Evolutionary conservation across 2,113 vertebrate genomes (phyloP), one percentile per base, ranked within the genome.

Genomic region (Calyptomena viridis): DNA sequence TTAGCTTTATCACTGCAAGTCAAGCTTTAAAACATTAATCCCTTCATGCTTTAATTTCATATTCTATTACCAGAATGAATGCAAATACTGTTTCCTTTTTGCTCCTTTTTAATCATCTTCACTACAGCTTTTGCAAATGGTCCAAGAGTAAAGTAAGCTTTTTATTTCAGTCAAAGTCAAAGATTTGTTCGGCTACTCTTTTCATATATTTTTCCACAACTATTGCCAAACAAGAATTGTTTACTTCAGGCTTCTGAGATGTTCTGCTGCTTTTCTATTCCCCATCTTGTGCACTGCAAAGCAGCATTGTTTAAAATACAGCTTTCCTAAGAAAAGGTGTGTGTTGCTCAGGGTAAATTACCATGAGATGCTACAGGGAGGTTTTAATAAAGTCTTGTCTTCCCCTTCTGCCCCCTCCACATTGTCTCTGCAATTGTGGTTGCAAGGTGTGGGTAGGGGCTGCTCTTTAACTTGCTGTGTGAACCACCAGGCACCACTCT

Each of bases 1-100:
- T 98, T 95, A 89, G 97, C 97, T 98, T 98, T 98, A 98, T 98
- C 98, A 97, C 97, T 94, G 96, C 93, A 97, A 98, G 98, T 98
- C 98, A 98, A 98, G 98, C 98, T 98, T 97, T 98, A 97, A 98
- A 98, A 98, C 97, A 98, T 97, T 98, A 98, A 98, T 98, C 98
- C 97, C 91, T 98, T 96, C 98, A 97, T 97, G 97, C 97, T 98
- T 98, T 98, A 98, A 98, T 98, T 98, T 98, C 97, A 98, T 98
- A 98, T 98, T 98, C 97, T 98, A 96, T 98, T 98, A 98, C 96
- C 93, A 97, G 96, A 98, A 97, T 97, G 97, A 98, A 98, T 98
- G 97, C 97, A 98, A 98, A 97, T 96, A 96, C 95, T 86, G 82
- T 96, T 97, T 97, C 95, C 85, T 96, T 97, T 98, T 97, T 97